phyloP scores from a whole-genome alignment of 2,113 vertebrate species.

The Gallinago jamesoni region DNA sequence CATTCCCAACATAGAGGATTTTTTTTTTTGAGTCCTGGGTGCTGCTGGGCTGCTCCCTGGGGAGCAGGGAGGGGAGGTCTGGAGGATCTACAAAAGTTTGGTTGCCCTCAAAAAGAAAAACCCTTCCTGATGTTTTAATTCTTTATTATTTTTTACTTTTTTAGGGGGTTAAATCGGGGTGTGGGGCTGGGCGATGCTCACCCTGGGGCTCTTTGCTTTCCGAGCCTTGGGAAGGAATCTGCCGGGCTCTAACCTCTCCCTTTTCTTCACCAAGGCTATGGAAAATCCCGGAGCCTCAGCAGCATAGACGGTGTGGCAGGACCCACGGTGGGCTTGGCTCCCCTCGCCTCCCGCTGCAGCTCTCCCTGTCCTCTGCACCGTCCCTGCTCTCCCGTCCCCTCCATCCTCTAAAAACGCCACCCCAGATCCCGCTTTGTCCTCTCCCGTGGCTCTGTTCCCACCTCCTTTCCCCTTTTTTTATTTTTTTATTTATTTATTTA shows the following conservation, averaged over 20 bases:
- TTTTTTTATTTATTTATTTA: too few species aligned
- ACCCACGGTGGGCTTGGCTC: conserved; percentile 51
- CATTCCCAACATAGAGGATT: neutral
- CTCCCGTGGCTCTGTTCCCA: neutral
- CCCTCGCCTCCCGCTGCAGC: conserved; percentile 50
- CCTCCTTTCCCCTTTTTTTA: too few species aligned
- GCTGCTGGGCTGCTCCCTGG: neutral
- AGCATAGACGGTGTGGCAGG: conserved; percentile 59
- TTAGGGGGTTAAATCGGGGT: neutral
- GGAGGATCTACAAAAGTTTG: neutral
- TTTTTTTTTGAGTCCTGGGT: neutral
- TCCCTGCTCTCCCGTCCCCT: conserved; percentile 57
- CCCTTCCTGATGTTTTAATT: neutral
- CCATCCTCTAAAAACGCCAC: neutral
- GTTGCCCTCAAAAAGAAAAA: rapidly evolving
- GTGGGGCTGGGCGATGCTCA: neutral
- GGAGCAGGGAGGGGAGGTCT: neutral
- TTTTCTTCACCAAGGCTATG: conserved; percentile 71
- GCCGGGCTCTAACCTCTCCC: neutral
- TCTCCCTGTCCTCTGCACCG: conserved; percentile 66
- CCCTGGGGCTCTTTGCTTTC: neutral
- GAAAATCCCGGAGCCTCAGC: conserved; percentile 70
- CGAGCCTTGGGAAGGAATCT: neutral
- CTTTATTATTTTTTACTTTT: neutral
- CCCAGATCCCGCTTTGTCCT: neutral